Evolutionary conservation across 2,888 invertebrate species (phyloP).

Genomic region (Tetranychus truncatus): DNA sequence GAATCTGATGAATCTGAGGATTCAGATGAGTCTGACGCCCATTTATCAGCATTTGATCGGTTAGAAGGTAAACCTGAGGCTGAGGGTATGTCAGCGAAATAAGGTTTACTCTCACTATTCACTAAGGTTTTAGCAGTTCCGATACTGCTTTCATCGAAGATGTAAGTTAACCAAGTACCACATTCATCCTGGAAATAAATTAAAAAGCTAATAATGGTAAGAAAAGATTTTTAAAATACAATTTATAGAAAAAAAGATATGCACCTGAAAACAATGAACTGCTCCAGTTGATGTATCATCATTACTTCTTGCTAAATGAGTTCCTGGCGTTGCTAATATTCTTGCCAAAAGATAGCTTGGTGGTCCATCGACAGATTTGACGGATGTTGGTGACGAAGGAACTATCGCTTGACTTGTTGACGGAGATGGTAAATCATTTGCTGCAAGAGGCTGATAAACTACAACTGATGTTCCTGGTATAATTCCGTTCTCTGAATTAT

Average conservation of each 20-base stretch:
- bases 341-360: conserved; percentile 28
- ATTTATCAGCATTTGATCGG: neutral
- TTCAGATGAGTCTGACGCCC: neutral
- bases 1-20: neutral
- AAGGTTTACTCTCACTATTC: neutral
- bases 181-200: conserved; percentile 18
- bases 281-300: conserved; percentile 65
- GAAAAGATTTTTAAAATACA: neutral
- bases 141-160: conserved; percentile 58
- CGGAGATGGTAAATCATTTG: neutral
- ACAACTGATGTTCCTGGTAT: neutral
- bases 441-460: neutral
- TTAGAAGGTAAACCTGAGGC: neutral
- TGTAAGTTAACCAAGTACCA: conserved; percentile 62
- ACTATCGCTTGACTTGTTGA: conserved; percentile 4
- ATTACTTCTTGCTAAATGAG: conserved; percentile 56
- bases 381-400: neutral
- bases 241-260: neutral
- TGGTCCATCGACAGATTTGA: conserved; percentile 18
- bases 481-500: neutral
- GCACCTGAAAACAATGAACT: conserved; percentile 60
- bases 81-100: conserved; percentile 21
- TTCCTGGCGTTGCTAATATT: conserved; percentile 32
- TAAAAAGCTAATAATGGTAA: conserved; percentile 10
- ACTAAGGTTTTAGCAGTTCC: conserved; percentile 31